Evolutionary conservation across 2,888 invertebrate species (phyloP).

Genomic region (Cheilosia urbana): DNA sequence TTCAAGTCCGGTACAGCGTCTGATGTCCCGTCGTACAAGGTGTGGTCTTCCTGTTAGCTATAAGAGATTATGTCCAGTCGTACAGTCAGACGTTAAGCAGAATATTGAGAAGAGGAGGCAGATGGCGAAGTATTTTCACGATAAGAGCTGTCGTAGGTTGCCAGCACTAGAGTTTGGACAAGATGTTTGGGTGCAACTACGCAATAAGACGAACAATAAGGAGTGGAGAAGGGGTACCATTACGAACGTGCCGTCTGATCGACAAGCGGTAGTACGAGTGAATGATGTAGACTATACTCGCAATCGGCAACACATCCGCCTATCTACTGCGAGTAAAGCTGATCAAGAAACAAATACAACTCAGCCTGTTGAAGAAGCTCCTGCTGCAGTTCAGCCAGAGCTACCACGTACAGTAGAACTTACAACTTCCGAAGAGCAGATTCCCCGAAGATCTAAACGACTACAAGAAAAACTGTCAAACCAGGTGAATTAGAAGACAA

Average conservation of each 20-base stretch:
- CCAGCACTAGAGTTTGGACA: slow-evolving; percentile 23
- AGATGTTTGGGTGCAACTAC: slow-evolving; percentile 8
- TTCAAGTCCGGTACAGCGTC: slow-evolving; percentile 9
- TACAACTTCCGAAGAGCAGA: too few relatives aligned
- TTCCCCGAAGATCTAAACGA: too few relatives aligned
- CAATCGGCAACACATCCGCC: slow-evolving; percentile 20
- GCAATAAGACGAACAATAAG: background rate
- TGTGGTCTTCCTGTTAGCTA: background rate
- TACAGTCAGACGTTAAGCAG: background rate
- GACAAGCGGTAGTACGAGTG: slow-evolving; percentile 19
- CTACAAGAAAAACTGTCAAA: too few relatives aligned
- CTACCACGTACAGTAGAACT: too few relatives aligned
- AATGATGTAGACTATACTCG: slow-evolving; percentile 9
- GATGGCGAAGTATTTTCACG: slow-evolving; percentile 24
- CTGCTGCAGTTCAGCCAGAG: too few relatives aligned
- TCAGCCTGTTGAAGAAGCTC: too few relatives aligned
- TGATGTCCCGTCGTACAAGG: background rate
- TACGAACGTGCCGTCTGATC: slow-evolving; percentile 6
- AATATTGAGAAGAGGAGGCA: slow-evolving; percentile 28
- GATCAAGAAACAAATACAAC: too few relatives aligned
- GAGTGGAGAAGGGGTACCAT: slow-evolving; percentile 2
- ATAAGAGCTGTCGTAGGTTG: slow-evolving; percentile 26
- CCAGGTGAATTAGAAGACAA: too few relatives aligned
- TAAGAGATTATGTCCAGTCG: background rate
- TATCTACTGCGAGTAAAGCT: background rate